A percentile compares a stretch with the other conserved stretches of the same genome.
Evolutionary conservation across 2,113 vertebrate genomes (phyloP).

Genomic region (Uria lomvia): DNA sequence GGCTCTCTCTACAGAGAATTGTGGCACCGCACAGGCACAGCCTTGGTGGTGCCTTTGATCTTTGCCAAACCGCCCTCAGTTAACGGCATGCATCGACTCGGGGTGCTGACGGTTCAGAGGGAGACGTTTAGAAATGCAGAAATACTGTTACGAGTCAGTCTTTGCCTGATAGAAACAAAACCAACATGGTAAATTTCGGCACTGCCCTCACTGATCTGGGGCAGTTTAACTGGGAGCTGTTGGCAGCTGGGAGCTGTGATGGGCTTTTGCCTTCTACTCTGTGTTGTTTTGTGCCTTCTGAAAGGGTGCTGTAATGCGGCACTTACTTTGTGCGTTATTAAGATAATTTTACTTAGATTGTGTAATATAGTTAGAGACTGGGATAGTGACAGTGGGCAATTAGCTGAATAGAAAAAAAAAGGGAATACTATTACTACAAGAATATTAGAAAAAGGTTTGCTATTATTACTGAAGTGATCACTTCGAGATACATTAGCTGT

Average conservation of each 20-base stretch:
- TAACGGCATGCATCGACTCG: not conserved
- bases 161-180: not conserved
- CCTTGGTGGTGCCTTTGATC: fast-evolving
- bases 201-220: not conserved
- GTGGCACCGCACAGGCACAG: fast-evolving
- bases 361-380: not conserved
- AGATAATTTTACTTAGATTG: not conserved
- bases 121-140: not conserved
- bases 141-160: not conserved
- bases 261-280: not conserved
- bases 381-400: not conserved
- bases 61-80: not conserved
- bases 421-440: not conserved
- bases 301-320: not conserved
- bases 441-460: not conserved
- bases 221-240: not conserved
- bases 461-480: not conserved
- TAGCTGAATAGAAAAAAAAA: not conserved
- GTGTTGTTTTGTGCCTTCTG: not conserved
- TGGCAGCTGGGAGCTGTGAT: not conserved
- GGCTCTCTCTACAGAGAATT: fast-evolving
- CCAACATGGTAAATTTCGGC: not conserved
- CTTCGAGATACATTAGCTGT: not conserved
- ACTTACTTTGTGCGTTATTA: not conserved
- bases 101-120: not conserved